phyloP scores from a whole-genome alignment of 2,888 invertebrate genomes.

The Pollenia griseotomentosa region DNA sequence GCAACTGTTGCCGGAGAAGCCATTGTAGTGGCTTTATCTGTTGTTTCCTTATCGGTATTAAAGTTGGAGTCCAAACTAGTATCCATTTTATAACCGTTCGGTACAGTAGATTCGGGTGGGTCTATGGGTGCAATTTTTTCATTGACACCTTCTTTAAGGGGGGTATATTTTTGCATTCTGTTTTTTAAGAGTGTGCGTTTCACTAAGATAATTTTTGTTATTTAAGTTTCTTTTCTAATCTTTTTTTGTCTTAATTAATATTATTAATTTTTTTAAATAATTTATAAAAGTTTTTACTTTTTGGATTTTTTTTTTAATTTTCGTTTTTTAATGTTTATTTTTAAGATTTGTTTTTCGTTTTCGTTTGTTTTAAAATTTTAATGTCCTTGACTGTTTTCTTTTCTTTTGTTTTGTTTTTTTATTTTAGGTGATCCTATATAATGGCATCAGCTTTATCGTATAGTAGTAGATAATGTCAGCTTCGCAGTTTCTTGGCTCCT shows the following conservation, averaged over 20 bases:
- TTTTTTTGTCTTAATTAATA: neutral
- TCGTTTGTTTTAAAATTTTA: slow-evolving; percentile 43
- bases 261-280: slow-evolving; percentile 1
- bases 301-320: neutral
- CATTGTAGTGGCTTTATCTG: slow-evolving; percentile 13
- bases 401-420: slow-evolving; percentile 25
- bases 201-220: slow-evolving; percentile 32
- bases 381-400: slow-evolving; percentile 49
- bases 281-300: slow-evolving; percentile 46
- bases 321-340: slow-evolving; percentile 27
- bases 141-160: slow-evolving; percentile 59
- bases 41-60: slow-evolving; percentile 16
- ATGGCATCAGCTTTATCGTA: slow-evolving; percentile 65
- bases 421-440: slow-evolving; percentile 60
- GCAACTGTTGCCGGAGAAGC: slow-evolving; percentile 6
- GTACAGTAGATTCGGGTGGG: slow-evolving; percentile 15
- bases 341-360: slow-evolving; percentile 26
- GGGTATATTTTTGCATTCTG: slow-evolving; percentile 67
- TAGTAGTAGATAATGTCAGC: slow-evolving; percentile 75
- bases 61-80: slow-evolving; percentile 36
- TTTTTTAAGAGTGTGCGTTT: slow-evolving; percentile 52
- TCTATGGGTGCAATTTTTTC: slow-evolving; percentile 15
- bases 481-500: slow-evolving; percentile 74
- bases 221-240: slow-evolving; percentile 9
- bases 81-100: slow-evolving; percentile 52